Conservation (phyloP, 1,140 invertebrate species). For the Diorhabda sublineata region DNA sequence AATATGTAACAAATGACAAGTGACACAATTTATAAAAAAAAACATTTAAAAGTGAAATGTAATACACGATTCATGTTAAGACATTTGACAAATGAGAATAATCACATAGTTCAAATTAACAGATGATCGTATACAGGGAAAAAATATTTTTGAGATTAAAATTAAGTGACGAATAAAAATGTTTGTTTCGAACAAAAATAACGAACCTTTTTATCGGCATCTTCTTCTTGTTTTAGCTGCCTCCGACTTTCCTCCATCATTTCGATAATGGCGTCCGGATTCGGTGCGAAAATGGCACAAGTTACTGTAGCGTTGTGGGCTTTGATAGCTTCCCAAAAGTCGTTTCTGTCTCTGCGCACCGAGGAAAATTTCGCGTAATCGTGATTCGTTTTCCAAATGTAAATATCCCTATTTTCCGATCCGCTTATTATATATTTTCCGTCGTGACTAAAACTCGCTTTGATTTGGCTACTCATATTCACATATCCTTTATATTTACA, state of each 20-base stretch:
- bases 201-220: slow-evolving; percentile 23
- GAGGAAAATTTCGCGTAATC: slow-evolving; percentile 95
- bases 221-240: slow-evolving; percentile 13
- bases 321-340: slow-evolving; percentile 97
- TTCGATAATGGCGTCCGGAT: slow-evolving; percentile 85
- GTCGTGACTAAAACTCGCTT: slow-evolving; percentile 94
- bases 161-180: neutral
- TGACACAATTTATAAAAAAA: too few relatives aligned
- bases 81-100: too few relatives aligned
- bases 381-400: slow-evolving; percentile 95
- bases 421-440: slow-evolving; percentile 96
- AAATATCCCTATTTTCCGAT: slow-evolving; percentile 97
- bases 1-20: too few relatives aligned
- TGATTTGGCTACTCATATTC: slow-evolving; percentile 96
- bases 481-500: slow-evolving; percentile 92
- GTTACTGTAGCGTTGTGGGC: slow-evolving; percentile 95
- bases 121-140: neutral
- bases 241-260: slow-evolving; percentile 55
- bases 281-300: slow-evolving; percentile 94
- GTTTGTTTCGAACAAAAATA: neutral
- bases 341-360: slow-evolving; percentile 89
- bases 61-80: too few relatives aligned
- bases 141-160: slow-evolving; percentile 28
- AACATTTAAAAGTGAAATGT: too few relatives aligned
- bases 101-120: neutral